These are phyloP conservation scores for Melieria crassipennis DNA, from an alignment of 2,888 invertebrate species.

Conservation along the genomic window DNA sequence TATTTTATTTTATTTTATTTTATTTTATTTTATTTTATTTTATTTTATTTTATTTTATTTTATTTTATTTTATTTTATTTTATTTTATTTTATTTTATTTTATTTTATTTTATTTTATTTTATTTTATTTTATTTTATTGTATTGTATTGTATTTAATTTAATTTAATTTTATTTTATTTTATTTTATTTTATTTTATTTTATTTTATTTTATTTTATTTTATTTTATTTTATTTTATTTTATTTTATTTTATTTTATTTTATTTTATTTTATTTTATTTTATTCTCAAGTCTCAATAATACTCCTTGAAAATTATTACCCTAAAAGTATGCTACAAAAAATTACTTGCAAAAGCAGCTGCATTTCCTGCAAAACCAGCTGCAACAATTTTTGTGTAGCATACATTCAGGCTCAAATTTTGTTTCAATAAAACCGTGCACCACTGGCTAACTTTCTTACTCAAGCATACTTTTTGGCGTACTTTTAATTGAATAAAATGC, in stretches of 20 bases:
- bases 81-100: not conserved
- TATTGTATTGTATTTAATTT: slow-evolving; percentile 3
- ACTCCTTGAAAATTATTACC: too few relatives aligned
- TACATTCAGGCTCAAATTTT: too few relatives aligned
- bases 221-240: not conserved
- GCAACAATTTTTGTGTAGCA: too few relatives aligned
- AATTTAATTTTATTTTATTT: not conserved
- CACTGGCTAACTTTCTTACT: too few relatives aligned
- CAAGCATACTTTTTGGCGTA: too few relatives aligned
- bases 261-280: slow-evolving; percentile 1
- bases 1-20: slow-evolving; percentile 1
- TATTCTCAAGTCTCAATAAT: too few relatives aligned
- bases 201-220: not conserved
- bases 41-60: slow-evolving; percentile 2
- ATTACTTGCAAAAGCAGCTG: too few relatives aligned
- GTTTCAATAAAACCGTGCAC: too few relatives aligned
- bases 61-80: slow-evolving; percentile 2
- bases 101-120: not conserved
- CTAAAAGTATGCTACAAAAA: too few relatives aligned
- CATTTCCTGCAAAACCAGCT: too few relatives aligned
- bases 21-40: not conserved
- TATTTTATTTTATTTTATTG: not conserved
- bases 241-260: slow-evolving; percentile 15
- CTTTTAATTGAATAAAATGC: too few relatives aligned
- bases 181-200: not conserved